These are phyloP conservation scores for Cephalotes varians DNA, from an alignment of 2,888 invertebrate genomes.

Conservation along the genomic window DNA sequence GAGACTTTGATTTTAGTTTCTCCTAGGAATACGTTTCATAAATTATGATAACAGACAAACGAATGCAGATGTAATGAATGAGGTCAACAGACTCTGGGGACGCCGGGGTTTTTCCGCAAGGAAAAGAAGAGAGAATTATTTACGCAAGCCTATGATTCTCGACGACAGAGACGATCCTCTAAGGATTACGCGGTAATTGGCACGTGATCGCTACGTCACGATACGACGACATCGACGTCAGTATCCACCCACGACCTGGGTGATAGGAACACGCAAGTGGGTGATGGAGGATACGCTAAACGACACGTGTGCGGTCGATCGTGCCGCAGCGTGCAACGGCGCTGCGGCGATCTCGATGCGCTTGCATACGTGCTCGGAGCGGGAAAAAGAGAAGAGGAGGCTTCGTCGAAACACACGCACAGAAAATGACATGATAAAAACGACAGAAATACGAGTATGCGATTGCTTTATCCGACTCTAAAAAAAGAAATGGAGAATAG, in stretches of 20 bases:
- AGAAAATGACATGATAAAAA: neutral
- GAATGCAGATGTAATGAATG: neutral
- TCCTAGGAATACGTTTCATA: neutral
- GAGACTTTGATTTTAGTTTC: neutral
- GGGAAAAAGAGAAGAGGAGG: neutral
- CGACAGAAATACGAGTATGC: neutral
- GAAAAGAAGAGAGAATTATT: neutral
- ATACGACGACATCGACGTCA: constrained; percentile 9
- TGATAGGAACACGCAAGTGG: constrained; percentile 19
- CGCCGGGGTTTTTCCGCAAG: neutral
- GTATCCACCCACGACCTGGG: constrained; percentile 1
- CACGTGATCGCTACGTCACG: neutral
- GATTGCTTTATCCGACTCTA: neutral
- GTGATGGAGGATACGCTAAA: constrained; percentile 10
- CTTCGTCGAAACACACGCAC: neutral
- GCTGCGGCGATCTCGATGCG: constrained; percentile 12
- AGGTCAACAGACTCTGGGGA: neutral
- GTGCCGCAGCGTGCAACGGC: constrained; percentile 32
- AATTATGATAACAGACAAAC: neutral
- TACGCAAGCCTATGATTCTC: neutral
- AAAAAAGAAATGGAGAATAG: neutral
- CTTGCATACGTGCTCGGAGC: neutral
- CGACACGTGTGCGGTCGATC: constrained; percentile 38
- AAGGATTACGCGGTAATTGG: constrained; percentile 1
- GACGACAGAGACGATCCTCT: neutral